Evolutionary conservation across 2,888 invertebrate genomes (phyloP).

Genomic region (Deladenus siricidicola): DNA sequence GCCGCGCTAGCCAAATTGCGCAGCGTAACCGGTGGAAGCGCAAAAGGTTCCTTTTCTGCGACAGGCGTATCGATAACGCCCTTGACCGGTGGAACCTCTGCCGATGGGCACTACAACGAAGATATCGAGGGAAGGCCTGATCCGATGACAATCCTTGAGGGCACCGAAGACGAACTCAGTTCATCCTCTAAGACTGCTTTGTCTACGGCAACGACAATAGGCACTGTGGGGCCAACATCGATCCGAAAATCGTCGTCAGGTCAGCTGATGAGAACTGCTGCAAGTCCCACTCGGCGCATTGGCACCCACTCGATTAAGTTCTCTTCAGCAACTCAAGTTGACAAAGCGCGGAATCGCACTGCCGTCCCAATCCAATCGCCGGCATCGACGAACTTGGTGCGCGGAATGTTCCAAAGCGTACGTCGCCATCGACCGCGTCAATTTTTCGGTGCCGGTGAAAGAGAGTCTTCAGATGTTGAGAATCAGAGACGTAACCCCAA

Average conservation of each 20-base stretch:
- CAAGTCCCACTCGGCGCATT: not conserved
- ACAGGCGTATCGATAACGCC: not conserved
- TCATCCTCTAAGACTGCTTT: not conserved
- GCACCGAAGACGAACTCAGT: not conserved
- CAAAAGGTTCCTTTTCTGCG: not conserved
- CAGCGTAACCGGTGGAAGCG: conserved; percentile 8
- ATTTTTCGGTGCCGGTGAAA: not conserved
- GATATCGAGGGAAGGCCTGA: conserved; percentile 40
- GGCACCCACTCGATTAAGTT: not conserved
- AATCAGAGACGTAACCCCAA: conserved; percentile 2
- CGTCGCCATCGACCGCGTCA: not conserved
- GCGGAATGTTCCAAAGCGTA: not conserved
- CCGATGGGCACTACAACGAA: conserved; percentile 27
- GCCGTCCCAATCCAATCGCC: not conserved
- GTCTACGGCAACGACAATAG: no score
- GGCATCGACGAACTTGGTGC: not conserved
- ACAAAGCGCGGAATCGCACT: not conserved
- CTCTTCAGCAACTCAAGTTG: not conserved
- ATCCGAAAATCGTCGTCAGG: no score
- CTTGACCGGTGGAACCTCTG: not conserved
- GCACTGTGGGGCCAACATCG: no score
- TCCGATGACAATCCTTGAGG: conserved; percentile 7
- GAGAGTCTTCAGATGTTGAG: not conserved
- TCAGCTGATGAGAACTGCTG: no score
- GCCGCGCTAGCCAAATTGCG: conserved; percentile 29